phyloP scores from a whole-genome alignment of 1,140 invertebrate genomes.

The Drosophila setifemur region DNA sequence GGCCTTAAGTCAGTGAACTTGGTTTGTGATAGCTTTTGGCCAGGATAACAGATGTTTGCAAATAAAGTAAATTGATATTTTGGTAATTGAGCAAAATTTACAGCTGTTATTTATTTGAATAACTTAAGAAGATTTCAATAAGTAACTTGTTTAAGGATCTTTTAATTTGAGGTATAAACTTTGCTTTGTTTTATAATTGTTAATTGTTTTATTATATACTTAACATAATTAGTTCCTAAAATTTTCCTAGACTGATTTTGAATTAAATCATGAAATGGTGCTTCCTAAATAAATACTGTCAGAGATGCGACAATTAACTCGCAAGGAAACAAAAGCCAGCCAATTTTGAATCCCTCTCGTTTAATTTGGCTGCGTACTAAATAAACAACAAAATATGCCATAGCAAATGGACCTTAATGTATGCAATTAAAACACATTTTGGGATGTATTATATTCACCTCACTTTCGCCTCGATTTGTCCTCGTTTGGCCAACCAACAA shows the following conservation, averaged over 20 bases:
- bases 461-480: not conserved
- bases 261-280: too few species aligned
- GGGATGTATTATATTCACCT: conserved; percentile 34
- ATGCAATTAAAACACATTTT: conserved; percentile 61
- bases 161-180: too few species aligned
- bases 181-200: too few species aligned
- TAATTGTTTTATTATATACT: too few species aligned
- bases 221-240: too few species aligned
- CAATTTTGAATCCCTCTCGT: not conserved
- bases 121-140: not conserved
- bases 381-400: conserved; percentile 55
- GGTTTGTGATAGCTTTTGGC: not conserved
- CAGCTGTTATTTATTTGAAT: not conserved
- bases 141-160: too few species aligned
- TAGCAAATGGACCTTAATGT: conserved; percentile 58
- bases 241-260: too few species aligned
- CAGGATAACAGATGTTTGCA: not conserved
- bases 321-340: not conserved
- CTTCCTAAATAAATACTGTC: not conserved
- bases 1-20: not conserved
- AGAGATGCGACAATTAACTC: not conserved
- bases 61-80: not conserved
- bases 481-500: conserved; percentile 2
- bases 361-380: conserved; percentile 2
- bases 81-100: not conserved